These are phyloP conservation scores for Chaetura pelagica DNA, from an alignment of 2,113 vertebrate genomes.

Conservation along the genomic window DNA sequence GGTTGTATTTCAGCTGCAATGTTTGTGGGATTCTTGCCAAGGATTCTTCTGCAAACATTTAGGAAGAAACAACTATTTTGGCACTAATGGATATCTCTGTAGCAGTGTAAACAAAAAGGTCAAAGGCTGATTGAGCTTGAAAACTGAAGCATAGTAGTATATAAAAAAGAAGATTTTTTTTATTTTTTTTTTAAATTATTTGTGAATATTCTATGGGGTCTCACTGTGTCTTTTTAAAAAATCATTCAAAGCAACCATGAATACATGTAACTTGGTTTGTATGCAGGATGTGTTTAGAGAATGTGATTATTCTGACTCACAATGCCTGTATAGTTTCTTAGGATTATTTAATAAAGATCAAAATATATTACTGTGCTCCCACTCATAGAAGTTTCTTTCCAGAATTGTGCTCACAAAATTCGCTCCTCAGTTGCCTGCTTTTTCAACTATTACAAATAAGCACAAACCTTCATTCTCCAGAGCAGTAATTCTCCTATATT, in stretches of 20 bases:
- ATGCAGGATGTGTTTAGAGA: neutral
- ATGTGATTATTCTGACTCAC: neutral
- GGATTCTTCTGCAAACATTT: neutral
- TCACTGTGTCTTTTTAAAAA: neutral
- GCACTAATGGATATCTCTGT: neutral
- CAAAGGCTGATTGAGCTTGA: neutral
- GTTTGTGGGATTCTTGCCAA: neutral
- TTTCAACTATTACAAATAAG: neutral
- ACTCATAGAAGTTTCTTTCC: neutral
- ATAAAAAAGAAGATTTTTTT: neutral
- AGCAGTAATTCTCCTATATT: slow-evolving; percentile 7
- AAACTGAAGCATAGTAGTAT: neutral
- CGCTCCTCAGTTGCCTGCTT: neutral
- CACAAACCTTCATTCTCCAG: slow-evolving; percentile 4
- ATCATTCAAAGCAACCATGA: neutral
- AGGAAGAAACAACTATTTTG: neutral
- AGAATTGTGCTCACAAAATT: neutral
- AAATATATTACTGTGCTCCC: neutral
- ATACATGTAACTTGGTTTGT: neutral
- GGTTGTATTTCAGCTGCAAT: neutral
- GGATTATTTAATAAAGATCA: neutral
- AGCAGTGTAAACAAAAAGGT: neutral
- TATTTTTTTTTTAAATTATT: neutral
- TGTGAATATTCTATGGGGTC: neutral
- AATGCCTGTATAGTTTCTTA: neutral